These are phyloP conservation scores for Apamea sordens DNA, from an alignment of 2,888 invertebrate species.

Conservation along the genomic window DNA sequence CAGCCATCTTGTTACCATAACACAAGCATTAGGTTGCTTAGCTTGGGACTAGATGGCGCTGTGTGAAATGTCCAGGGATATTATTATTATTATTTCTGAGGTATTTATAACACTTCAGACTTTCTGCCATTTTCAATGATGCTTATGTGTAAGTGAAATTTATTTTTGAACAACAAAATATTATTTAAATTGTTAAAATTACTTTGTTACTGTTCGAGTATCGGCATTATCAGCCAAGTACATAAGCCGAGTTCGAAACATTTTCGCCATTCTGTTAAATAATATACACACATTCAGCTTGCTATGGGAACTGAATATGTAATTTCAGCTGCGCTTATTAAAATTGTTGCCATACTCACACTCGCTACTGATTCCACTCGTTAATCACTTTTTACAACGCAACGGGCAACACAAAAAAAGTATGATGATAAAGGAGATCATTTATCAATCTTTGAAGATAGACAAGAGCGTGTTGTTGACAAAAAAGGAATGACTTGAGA, in stretches of 20 bases:
- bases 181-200: background rate
- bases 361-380: slow-evolving; percentile 33
- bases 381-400: slow-evolving; percentile 52
- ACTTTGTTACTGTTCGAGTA: background rate
- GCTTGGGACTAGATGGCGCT: no score
- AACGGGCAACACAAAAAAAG: slow-evolving; percentile 40
- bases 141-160: background rate
- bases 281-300: background rate
- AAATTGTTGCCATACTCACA: slow-evolving; percentile 34
- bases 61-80: no score
- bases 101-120: background rate
- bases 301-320: slow-evolving; percentile 17
- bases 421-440: slow-evolving; percentile 35
- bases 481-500: slow-evolving; percentile 25
- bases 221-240: background rate
- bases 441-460: slow-evolving; percentile 55
- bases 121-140: no score
- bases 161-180: background rate
- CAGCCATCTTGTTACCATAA: no score
- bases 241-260: background rate
- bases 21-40: no score
- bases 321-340: slow-evolving; percentile 40
- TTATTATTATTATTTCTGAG: no score
- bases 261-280: background rate
- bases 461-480: slow-evolving; percentile 31